Evolutionary conservation across 2,888 invertebrate genomes (phyloP), one percentile per base, ranked within the genome.

Genomic region (Perizoma flavofasciatum): DNA sequence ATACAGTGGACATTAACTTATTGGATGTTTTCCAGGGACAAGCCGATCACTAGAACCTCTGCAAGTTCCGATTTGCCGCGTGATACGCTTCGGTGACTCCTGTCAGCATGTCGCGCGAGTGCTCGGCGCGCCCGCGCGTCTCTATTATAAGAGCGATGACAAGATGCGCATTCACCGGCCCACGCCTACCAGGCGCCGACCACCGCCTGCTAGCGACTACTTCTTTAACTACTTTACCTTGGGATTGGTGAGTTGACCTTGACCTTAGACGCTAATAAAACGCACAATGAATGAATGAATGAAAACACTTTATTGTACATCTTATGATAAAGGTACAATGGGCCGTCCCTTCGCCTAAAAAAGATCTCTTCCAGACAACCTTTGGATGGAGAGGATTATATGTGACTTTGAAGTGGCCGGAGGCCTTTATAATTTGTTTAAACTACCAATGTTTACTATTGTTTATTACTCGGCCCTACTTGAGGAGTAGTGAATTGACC

Each of bases 211-310:
- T 61, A 98, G 98, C 50, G 99, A 99, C 88, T 99, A 98, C 89
- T 99, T 99, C 93, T 99, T 97, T 90, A 99, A 99, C 92, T 99
- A 99, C 86, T 98, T 98, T 85, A 98, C 98, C 0, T 93, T 99
- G 63, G 99, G 99, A 70, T 88, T 99, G 93, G 98, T 98, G 83
- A 93, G 95, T 93, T 48, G 48, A 48, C 47, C 40, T 5, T 39
- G 22, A 40, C 46, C 49, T 40, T 40, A 5, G 40, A 50, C 49
- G n/a, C 33, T 2, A 9, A 41, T 4, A 9, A 5, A 6, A 9
- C 40, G 40, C 9, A n/a, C n/a, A n/a, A n/a, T n/a, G n/a, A n/a
- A n/a, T n/a, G n/a, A n/a, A n/a, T n/a, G n/a, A n/a, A n/a, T n/a
- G n/a, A n/a, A n/a, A n/a, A n/a, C n/a, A n/a, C n/a, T n/a, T n/a